Conservation (phyloP, 2,888 invertebrate species). For the Matsumyia berberina region DNA sequence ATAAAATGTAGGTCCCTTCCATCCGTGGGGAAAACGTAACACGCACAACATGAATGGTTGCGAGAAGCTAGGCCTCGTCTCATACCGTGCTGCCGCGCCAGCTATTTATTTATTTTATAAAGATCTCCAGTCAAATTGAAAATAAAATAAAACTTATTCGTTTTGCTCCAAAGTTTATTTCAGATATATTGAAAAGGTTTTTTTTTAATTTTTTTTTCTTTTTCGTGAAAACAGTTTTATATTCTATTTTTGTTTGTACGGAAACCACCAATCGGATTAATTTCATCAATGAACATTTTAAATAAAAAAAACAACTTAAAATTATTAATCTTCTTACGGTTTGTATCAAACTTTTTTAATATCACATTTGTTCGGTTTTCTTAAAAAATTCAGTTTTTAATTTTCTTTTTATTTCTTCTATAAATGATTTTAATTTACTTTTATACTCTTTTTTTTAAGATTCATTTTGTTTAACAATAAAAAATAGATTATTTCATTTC, state of each 20-base stretch:
- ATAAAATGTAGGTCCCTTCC: no score
- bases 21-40: no score
- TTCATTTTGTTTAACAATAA: conserved; percentile 55
- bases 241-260: conserved; percentile 49
- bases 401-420: conserved; percentile 31
- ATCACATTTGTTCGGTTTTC: conserved; percentile 68
- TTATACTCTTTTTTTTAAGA: conserved; percentile 27
- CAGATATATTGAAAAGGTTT: conserved; percentile 54
- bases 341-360: conserved; percentile 71
- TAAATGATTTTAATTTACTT: conserved; percentile 23
- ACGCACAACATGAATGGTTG: no score
- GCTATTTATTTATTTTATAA: no score
- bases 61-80: no score
- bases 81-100: no score
- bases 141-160: neutral
- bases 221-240: conserved; percentile 44
- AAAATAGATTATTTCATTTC: conserved; percentile 48
- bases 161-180: conserved; percentile 63
- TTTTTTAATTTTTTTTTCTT: conserved; percentile 18
- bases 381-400: conserved; percentile 37
- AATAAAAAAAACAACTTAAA: conserved; percentile 63
- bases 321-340: conserved; percentile 63
- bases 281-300: conserved; percentile 50
- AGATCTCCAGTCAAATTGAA: no score
- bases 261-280: conserved; percentile 64